phyloP scores from a whole-genome alignment of 2,888 invertebrate species.

The Rotaria socialis region DNA sequence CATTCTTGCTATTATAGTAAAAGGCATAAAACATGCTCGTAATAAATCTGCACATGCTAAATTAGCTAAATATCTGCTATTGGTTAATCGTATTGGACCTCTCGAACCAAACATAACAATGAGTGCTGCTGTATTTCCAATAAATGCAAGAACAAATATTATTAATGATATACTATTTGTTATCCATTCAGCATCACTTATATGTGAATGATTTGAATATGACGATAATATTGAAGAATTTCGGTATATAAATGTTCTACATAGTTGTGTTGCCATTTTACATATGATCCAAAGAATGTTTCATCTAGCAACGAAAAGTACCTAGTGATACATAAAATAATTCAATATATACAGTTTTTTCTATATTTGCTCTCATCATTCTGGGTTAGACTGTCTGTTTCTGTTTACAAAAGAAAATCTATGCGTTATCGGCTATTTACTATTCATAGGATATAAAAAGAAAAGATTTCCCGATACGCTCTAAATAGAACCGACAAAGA shows the following conservation, averaged over 20 bases:
- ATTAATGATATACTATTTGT: constrained; percentile 6
- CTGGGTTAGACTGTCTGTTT: too few species aligned
- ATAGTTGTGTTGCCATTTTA: not conserved
- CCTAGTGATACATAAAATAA: too few species aligned
- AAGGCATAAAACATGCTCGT: constrained; percentile 18
- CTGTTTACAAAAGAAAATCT: not conserved
- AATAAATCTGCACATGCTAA: constrained; percentile 36
- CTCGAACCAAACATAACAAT: constrained; percentile 14
- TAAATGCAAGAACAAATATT: not conserved
- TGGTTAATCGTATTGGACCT: not conserved
- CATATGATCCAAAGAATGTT: not conserved
- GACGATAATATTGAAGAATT: not conserved
- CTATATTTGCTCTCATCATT: too few species aligned
- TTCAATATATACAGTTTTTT: too few species aligned
- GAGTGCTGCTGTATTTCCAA: constrained; percentile 17
- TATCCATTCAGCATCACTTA: not conserved
- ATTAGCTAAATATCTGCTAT: constrained; percentile 3
- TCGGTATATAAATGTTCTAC: not conserved
- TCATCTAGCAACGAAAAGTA: not conserved
- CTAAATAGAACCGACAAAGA: too few species aligned
- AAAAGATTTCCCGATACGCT: not conserved
- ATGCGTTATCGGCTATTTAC: not conserved
- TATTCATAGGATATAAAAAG: not conserved
- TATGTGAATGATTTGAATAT: not conserved
- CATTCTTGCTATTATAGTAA: constrained; percentile 29